These are phyloP conservation scores for Drosophila gaucha DNA, from an alignment of 2,888 invertebrate genomes.

Conservation along the genomic window DNA sequence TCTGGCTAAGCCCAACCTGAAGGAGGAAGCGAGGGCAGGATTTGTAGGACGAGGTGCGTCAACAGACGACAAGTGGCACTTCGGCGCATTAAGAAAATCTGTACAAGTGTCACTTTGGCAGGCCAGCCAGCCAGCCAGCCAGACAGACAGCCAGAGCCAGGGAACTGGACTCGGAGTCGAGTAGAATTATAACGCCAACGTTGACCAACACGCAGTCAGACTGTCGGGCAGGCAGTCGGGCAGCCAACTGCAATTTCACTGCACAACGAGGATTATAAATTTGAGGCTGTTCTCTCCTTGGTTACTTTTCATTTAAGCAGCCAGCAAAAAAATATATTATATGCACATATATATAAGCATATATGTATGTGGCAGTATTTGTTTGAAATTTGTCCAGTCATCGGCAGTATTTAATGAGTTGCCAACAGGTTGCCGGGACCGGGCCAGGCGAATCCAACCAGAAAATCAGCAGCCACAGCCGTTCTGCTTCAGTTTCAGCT, in stretches of 20 bases:
- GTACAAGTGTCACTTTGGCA: slow-evolving; percentile 80
- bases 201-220: slow-evolving; percentile 36
- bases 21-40: not conserved
- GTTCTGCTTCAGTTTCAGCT: slow-evolving; percentile 41
- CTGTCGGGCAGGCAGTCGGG: not conserved
- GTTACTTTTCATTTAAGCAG: slow-evolving; percentile 72
- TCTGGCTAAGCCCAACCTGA: slow-evolving; percentile 20
- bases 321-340: slow-evolving; percentile 14
- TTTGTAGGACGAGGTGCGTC: slow-evolving; percentile 56
- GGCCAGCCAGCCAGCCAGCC: slow-evolving; percentile 19
- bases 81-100: slow-evolving; percentile 80
- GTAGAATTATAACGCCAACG: slow-evolving; percentile 75
- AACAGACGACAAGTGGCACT: slow-evolving; percentile 81
- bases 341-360: slow-evolving; percentile 1
- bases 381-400: slow-evolving; percentile 82
- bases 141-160: slow-evolving; percentile 11
- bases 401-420: slow-evolving; percentile 83
- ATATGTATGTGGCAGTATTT: slow-evolving; percentile 6
- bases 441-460: slow-evolving; percentile 61
- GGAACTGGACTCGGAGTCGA: slow-evolving; percentile 13
- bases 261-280: slow-evolving; percentile 74
- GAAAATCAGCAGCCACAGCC: slow-evolving; percentile 61
- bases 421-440: slow-evolving; percentile 69
- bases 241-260: slow-evolving; percentile 62
- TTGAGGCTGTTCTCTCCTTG: slow-evolving; percentile 51